Percentiles rank a stretch among this genome's conserved stretches.
These are phyloP conservation scores for Drusus annulatus DNA, from an alignment of 1,140 invertebrate genomes.

Conservation along the genomic window DNA sequence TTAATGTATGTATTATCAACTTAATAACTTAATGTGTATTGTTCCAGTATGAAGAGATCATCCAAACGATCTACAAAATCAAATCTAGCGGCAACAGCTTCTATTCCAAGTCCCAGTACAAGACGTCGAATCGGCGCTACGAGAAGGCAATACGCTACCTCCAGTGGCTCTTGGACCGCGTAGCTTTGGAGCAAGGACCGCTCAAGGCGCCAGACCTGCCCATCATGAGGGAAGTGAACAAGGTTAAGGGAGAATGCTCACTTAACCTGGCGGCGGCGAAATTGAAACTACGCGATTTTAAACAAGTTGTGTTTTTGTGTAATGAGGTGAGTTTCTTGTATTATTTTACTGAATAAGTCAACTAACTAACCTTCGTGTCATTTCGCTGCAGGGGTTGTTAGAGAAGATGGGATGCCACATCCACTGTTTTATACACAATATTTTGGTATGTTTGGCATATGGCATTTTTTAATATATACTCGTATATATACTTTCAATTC, in stretches of 20 bases:
- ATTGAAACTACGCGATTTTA: constrained; percentile 76
- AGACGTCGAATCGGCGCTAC: constrained; percentile 79
- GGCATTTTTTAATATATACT: too few relatives aligned
- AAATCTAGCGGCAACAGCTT: constrained; percentile 82
- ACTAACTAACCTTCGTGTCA: too few relatives aligned
- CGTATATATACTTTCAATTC: too few relatives aligned
- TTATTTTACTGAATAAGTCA: too few relatives aligned
- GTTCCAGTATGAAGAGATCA: constrained; percentile 64
- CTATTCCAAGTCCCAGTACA: constrained; percentile 75
- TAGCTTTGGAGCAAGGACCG: constrained; percentile 52
- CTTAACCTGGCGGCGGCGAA: constrained; percentile 81
- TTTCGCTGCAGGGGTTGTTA: too few relatives aligned
- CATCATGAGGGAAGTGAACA: constrained; percentile 56
- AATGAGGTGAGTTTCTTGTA: constrained; percentile 71
- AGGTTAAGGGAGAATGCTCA: constrained; percentile 63
- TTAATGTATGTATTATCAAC: too few relatives aligned
- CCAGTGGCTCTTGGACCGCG: constrained; percentile 63
- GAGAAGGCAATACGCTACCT: constrained; percentile 82
- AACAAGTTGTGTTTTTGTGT: constrained; percentile 75
- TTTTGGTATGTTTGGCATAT: too few relatives aligned
- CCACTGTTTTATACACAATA: too few relatives aligned
- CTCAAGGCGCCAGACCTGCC: constrained; percentile 44
- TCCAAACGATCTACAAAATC: constrained; percentile 72
- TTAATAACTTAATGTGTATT: constrained; percentile 36
- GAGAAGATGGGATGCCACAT: too few relatives aligned